Evolutionary conservation across 2,888 invertebrate genomes (phyloP), one percentile per base, ranked within the genome.

Genomic region (Trissoscelio sp.): DNA sequence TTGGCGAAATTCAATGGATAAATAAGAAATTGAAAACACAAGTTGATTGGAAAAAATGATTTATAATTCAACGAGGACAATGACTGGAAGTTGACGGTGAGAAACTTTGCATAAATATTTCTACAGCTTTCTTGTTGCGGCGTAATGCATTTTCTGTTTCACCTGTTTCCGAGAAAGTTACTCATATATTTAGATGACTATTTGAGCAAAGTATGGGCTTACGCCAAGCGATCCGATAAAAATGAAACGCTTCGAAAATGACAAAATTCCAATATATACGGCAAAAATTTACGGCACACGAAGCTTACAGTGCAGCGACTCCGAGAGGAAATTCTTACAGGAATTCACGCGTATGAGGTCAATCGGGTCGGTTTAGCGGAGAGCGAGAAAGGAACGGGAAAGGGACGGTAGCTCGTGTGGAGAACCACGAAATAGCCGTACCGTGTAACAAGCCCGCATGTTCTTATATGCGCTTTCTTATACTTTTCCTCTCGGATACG

Each of bases 261-360:
- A 80, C 70, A 58, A 80, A 80, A 75, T 75, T 80, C 64, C 66
- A 80, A 80, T 75, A 80, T 64, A 73, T 69, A 72, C 14, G 51
- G n/a, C 39, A 46, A 31, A 75, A 67, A 80, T 70, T 70, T 75
- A 70, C 44, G 57, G 22, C 75, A 51, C 34, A 37, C 28, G 22
- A 24, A 46, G 64, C 64, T 73, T 57, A 70, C 57, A 51, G 31
- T 44, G 14, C 7, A 64, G 20, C 58, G 62, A 58, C 48, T 77
- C 18, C 34, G 58, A 64, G 31, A 48, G 37, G 16, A 72, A 70
- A 74, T 80, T 80, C 53, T 64, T 73, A 44, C 57, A 64, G 20
- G 55, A 74, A 80, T 74, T 80, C 69, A 62, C 64, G 70, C 69
- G 70, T 64, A 64, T 58, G 53, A 73, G 74, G 70, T 69, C 64